A percentile compares a stretch with the other conserved stretches of the same genome.
Conservation (phyloP, 2,113 vertebrate species). For the Alligator mississippiensis region DNA sequence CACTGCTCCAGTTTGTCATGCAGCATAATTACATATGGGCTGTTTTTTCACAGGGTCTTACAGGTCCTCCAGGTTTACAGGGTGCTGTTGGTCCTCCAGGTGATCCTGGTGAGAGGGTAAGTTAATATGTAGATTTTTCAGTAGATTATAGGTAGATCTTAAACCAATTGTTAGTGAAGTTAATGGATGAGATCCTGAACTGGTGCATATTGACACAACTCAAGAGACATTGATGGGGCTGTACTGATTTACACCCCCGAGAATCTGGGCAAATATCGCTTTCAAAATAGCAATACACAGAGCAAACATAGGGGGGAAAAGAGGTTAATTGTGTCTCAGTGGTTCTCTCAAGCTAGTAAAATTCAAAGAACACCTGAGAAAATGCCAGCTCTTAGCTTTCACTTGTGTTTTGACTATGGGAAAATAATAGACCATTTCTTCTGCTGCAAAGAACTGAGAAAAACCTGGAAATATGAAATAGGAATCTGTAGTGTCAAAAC, state of each 20-base stretch:
- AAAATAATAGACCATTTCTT: too few relatives aligned
- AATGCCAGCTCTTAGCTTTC: too few relatives aligned
- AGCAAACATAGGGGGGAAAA: neutral
- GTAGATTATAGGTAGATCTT: neutral
- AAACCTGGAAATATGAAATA: too few relatives aligned
- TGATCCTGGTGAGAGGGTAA: slow-evolving; percentile 95
- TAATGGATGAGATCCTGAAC: neutral
- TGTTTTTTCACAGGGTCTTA: slow-evolving; percentile 87
- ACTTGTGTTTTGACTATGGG: too few relatives aligned
- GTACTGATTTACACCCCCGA: neutral
- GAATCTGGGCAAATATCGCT: neutral
- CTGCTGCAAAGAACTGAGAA: too few relatives aligned
- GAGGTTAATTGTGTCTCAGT: neutral
- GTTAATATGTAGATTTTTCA: slow-evolving; percentile 51
- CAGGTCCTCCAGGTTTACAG: slow-evolving; percentile 91
- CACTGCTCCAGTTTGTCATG: neutral
- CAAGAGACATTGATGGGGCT: neutral
- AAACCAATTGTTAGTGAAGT: neutral
- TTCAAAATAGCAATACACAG: neutral
- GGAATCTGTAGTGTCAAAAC: too few relatives aligned
- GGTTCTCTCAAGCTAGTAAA: neutral
- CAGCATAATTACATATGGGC: neutral
- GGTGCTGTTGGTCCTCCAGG: slow-evolving; percentile 91
- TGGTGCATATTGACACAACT: neutral
- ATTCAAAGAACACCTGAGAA: too few relatives aligned